Evolutionary conservation across 1,140 invertebrate species (phyloP).

Genomic region (Ctenoplectra terminalis): DNA sequence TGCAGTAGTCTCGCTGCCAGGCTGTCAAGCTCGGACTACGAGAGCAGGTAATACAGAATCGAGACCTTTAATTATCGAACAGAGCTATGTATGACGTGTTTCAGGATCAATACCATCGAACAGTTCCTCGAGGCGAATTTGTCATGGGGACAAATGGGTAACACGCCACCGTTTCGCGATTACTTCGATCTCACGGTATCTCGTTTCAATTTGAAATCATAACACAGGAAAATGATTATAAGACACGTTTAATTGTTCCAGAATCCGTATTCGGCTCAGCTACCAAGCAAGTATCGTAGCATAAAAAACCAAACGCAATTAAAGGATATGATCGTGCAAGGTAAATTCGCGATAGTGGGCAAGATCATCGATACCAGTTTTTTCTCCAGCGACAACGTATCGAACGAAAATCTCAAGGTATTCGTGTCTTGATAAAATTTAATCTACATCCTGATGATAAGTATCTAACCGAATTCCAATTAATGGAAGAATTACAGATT

Average conservation of each 20-base stretch:
- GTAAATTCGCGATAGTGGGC: conserved; percentile 71
- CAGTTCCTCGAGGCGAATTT: conserved; percentile 76
- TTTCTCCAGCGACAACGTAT: conserved; percentile 67
- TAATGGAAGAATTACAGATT: conserved; percentile 68
- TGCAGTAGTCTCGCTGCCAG: conserved; percentile 76
- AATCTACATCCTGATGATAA: too few species aligned
- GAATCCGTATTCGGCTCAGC: conserved; percentile 64
- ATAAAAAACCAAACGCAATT: conserved; percentile 36
- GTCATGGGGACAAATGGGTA: conserved; percentile 69
- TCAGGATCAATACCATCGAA: conserved; percentile 75
- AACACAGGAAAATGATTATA: not conserved
- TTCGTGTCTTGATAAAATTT: not conserved
- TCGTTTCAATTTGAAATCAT: not conserved
- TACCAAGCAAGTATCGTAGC: conserved; percentile 58
- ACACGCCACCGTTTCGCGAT: conserved; percentile 63
- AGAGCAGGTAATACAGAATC: conserved; percentile 65
- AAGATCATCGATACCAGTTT: conserved; percentile 66
- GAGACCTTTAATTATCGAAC: not conserved
- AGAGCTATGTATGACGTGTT: not conserved
- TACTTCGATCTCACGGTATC: conserved; percentile 70
- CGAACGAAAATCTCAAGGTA: conserved; percentile 67
- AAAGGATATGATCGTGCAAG: conserved; percentile 49
- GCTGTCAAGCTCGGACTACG: conserved; percentile 74
- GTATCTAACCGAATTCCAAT: too few species aligned
- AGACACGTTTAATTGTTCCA: conserved; percentile 22